Conservation (phyloP, 2,888 invertebrate species). For the Lasioglossum villosulum region DNA sequence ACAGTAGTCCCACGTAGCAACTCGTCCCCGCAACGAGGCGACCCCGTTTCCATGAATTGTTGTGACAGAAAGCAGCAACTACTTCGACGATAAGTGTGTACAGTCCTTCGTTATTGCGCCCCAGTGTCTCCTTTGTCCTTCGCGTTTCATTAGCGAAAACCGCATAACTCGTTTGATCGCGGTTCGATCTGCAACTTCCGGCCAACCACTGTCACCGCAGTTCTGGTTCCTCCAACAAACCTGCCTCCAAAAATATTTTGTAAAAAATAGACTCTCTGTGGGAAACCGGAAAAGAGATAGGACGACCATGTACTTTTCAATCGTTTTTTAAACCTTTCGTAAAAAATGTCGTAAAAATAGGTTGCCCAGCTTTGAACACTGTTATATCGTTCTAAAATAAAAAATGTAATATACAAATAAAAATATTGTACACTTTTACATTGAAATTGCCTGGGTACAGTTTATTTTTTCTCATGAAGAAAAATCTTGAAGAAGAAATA, state of each 20-base stretch:
- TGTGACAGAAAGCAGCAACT: slow-evolving; percentile 77
- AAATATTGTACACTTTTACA: not conserved
- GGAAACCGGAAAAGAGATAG: not conserved
- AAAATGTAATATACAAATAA: not conserved
- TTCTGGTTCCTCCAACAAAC: not conserved
- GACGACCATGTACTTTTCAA: not conserved
- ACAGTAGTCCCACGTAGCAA: slow-evolving; percentile 67
- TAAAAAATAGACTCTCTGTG: not conserved
- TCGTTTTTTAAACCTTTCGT: not conserved
- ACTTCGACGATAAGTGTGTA: slow-evolving; percentile 66
- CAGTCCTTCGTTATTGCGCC: slow-evolving; percentile 61
- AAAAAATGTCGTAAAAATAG: too few relatives aligned
- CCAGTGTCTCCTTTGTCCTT: slow-evolving; percentile 52
- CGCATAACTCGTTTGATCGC: slow-evolving; percentile 29
- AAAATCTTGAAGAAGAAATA: not conserved
- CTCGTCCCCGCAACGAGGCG: slow-evolving; percentile 59
- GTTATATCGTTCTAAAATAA: not conserved
- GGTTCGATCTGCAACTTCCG: not conserved
- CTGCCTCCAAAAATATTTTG: not conserved
- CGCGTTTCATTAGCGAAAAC: slow-evolving; percentile 49
- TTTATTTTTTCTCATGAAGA: not conserved
- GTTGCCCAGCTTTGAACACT: not conserved
- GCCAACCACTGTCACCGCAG: not conserved
- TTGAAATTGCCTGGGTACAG: too few relatives aligned
- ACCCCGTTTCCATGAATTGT: slow-evolving; percentile 73